phyloP scores from a whole-genome alignment of 2,797 vertebrate species.

The Aplochiton taeniatus region DNA sequence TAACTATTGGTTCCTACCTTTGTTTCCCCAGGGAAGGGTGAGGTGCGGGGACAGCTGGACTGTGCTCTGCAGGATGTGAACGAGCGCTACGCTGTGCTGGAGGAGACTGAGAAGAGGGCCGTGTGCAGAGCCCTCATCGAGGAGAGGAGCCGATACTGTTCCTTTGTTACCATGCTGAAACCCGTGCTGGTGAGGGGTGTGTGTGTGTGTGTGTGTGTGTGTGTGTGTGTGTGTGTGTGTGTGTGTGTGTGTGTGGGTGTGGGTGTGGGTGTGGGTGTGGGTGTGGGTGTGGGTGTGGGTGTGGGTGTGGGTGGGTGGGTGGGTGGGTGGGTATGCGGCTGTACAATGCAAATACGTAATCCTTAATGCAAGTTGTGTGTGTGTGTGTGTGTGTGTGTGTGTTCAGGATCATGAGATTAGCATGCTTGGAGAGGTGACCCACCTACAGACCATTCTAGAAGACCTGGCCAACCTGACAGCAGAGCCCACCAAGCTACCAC shows the following conservation, averaged over 20 bases:
- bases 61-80: constrained; percentile 82
- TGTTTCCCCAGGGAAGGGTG: constrained; percentile 75
- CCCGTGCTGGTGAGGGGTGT: constrained; percentile 78
- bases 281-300: too few relatives aligned
- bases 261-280: neutral
- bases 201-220: neutral
- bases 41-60: constrained; percentile 79
- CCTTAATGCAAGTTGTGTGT: too few relatives aligned
- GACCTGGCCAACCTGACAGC: constrained; percentile 77
- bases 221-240: neutral
- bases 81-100: constrained; percentile 77
- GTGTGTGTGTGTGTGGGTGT: neutral
- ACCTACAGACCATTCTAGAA: constrained; percentile 83
- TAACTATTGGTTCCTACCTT: neutral
- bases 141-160: constrained; percentile 80
- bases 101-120: constrained; percentile 81
- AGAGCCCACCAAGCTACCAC: constrained; percentile 78
- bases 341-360: neutral
- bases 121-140: constrained; percentile 79
- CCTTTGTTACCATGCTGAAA: constrained; percentile 80
- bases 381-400: neutral
- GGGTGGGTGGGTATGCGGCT: too few relatives aligned
- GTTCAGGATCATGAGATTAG: constrained; percentile 82
- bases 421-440: constrained; percentile 84
- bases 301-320: neutral